These are phyloP conservation scores for Dexiosoma caninum DNA, from an alignment of 2,888 invertebrate genomes.

Conservation along the genomic window DNA sequence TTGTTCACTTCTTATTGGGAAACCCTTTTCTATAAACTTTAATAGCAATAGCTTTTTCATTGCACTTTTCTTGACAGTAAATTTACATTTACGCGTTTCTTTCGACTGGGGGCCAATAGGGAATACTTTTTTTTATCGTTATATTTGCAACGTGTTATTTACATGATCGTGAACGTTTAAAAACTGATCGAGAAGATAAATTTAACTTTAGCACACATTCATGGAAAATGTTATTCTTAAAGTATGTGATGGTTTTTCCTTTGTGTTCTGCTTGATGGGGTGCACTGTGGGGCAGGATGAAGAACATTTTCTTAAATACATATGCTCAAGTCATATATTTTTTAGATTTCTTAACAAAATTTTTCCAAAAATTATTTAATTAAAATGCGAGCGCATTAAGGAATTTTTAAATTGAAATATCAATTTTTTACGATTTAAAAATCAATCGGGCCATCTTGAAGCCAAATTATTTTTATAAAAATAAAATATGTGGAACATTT, in stretches of 20 bases:
- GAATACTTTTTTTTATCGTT: too few relatives aligned
- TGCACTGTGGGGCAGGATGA: not conserved
- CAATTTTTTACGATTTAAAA: too few relatives aligned
- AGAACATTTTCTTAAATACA: too few relatives aligned
- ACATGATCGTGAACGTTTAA: slow-evolving; percentile 52
- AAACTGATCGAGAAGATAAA: slow-evolving; percentile 57
- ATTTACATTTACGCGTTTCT: slow-evolving; percentile 65
- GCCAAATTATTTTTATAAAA: too few relatives aligned
- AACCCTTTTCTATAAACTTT: not conserved
- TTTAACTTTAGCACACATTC: slow-evolving; percentile 40
- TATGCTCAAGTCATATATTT: too few relatives aligned
- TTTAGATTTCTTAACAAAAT: too few relatives aligned
- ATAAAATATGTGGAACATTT: too few relatives aligned
- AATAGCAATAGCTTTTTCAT: slow-evolving; percentile 1
- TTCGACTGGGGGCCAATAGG: too few relatives aligned
- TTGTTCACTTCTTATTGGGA: not conserved
- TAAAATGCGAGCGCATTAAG: too few relatives aligned
- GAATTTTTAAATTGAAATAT: too few relatives aligned
- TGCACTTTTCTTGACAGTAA: slow-evolving; percentile 64
- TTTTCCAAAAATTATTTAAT: not conserved
- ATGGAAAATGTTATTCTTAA: not conserved
- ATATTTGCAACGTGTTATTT: slow-evolving; percentile 44
- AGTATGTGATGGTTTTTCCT: not conserved
- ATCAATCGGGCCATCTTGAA: too few relatives aligned
- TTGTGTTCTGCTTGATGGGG: not conserved